Evolutionary conservation across 2,888 invertebrate species (phyloP), one percentile per base, ranked within the genome.

Genomic region (Prosopocoilus inquinatus): DNA sequence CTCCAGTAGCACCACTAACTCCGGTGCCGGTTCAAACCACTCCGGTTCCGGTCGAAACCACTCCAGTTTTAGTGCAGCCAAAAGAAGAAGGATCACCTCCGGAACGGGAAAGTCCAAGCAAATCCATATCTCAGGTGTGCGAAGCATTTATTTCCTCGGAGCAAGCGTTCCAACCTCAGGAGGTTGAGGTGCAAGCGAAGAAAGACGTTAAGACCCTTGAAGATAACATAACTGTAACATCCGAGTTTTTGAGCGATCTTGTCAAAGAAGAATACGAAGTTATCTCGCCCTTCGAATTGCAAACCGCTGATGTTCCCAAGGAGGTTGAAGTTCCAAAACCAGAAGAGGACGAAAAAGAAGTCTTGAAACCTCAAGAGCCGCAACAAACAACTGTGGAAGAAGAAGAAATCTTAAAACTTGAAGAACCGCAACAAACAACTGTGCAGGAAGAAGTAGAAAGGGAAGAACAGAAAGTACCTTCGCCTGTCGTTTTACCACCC

Each of bases 331-430:
- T 9, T 47, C 33, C 15, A 43, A 53, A 39, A 13, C 39, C 46
- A 47, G 11, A 38, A 9, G 39, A 45, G 54, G 62, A 64, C 35
- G 60, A 56, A 45, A 65, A 64, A 2, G 12, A 53, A 28, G 16
- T 36, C 9, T 32, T 52, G 13, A 45, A 38, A 36, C 50, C 39
- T 41, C 49, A 56, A 43, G 55, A 57, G 5, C 12, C 41, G 47
- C 35, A 53, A 51, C 36, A 35, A 44, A 41, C 46, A 48, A 34
- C 3, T 32, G 47, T 9, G 13, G 8, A 11, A 11, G 9, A 36
- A 2, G 4, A 12, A 7, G 20, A 28, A 28, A 7, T 28, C 20
- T 36, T 7, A 36, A 36, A 36, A 36, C 12, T 9, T 36, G 36
- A 36, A 36, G 12, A 11, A 3, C 9, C 9, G 8, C n/a, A 12